Percentiles rank a stretch among this genome's conserved stretches.
These are phyloP conservation scores for Cryptosula pallasiana DNA, from an alignment of 2,888 invertebrate genomes.

Conservation along the genomic window DNA sequence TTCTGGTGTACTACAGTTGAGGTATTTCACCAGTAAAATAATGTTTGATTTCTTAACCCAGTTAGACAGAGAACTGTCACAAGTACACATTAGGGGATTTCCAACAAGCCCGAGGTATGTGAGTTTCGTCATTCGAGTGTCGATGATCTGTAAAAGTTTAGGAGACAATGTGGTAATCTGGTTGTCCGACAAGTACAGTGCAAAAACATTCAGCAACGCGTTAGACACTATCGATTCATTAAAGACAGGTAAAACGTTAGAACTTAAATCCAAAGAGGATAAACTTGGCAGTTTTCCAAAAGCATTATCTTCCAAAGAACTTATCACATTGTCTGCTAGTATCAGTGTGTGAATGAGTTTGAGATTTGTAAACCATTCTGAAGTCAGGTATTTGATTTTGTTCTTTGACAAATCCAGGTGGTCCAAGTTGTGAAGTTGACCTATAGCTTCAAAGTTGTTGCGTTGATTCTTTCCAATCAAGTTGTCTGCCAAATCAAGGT, in stretches of 20 bases:
- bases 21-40: neutral
- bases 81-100: slow-evolving; percentile 14
- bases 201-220: neutral
- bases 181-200: neutral
- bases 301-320: neutral
- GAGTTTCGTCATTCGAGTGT: neutral
- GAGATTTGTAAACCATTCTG: neutral
- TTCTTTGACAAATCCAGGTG: neutral
- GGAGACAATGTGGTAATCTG: neutral
- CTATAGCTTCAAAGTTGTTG: neutral
- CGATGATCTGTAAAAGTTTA: neutral
- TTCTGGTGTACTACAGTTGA: neutral
- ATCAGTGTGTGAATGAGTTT: neutral
- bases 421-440: neutral
- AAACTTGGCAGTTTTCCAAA: neutral
- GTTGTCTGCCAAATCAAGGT: neutral
- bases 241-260: neutral
- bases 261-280: neutral
- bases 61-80: neutral
- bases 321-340: neutral
- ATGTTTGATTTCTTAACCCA: neutral
- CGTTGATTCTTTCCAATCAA: neutral
- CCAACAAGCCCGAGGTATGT: neutral
- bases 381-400: neutral
- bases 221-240: neutral